Evolutionary conservation across 2,797 vertebrate species (phyloP), one percentile per base, ranked within the genome.

Genomic region (Propithecus perrieri): DNA sequence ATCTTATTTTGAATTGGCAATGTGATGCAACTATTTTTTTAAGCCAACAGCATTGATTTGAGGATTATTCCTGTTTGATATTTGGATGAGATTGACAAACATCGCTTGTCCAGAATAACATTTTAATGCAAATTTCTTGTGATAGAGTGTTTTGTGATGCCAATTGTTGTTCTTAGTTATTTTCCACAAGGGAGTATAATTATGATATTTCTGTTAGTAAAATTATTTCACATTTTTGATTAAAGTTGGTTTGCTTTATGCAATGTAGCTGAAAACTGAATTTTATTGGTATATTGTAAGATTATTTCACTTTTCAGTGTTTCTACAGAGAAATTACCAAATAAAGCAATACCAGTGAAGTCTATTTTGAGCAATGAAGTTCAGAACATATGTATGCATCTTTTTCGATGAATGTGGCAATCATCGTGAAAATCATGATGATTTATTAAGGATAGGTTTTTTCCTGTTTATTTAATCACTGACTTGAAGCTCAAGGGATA

Each of bases 61-160:
- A 97, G 3, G 33, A 88, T 86, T 96, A 95, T 96, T 96, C 33
- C 74, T 97, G 41, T 85, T 96, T 96, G 90, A 83, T 91, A 90
- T 95, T 92, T 97, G 91, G 55, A 90, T 41, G 72, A 95, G 46
- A 95, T 3, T 81, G 76, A 96, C 43, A 92, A 97, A 97, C 85
- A 57, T 5, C 9, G 28, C 87, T 92, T 97, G 43, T 87, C 72
- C 69, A 97, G 88, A 88, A 96, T 88, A 97, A 92, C 48, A 92
- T 93, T 89, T 94, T 93, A 92, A 83, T 90, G 79, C 30, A 94
- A 95, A 96, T 96, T 92, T 74, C 69, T 74, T 30, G 83, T 92
- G 55, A 90, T 24, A 88, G 84, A 93, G 15, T 95, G 67, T 88
- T 96, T 81, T 92, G 20, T 83, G 61, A 92, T 94, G 65, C 72